A percentile compares a stretch with the other conserved stretches of the same genome.
Conservation (phyloP, 2,888 invertebrate genomes). For the Lasioglossum marginatum region DNA sequence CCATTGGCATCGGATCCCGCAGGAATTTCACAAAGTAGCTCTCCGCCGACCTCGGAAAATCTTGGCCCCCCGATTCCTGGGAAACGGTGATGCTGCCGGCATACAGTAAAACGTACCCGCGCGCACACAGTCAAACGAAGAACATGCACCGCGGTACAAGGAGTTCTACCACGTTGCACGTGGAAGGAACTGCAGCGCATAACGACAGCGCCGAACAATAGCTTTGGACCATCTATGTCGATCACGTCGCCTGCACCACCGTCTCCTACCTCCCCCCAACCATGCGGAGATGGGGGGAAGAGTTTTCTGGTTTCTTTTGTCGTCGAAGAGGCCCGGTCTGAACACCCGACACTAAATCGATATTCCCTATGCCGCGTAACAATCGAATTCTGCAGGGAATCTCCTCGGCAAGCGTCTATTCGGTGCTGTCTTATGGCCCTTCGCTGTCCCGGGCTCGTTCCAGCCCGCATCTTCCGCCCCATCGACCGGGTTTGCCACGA, state of each 20-base stretch:
- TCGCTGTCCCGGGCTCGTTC: conserved; percentile 1
- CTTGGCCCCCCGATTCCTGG: conserved; percentile 28
- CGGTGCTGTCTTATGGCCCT: conserved; percentile 24
- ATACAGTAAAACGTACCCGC: conserved; percentile 6
- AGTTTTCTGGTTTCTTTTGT: conserved; percentile 56
- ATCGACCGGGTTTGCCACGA: conserved; percentile 4
- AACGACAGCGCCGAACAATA: conserved; percentile 57
- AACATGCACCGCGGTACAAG: conserved; percentile 17
- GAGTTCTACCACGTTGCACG: conserved; percentile 25
- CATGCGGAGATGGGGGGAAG: conserved; percentile 5
- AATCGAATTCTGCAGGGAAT: conserved; percentile 61
- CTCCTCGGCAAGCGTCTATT: conserved; percentile 22
- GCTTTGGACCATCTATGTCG: conserved; percentile 53
- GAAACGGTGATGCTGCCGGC: conserved; percentile 1
- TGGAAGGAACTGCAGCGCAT: conserved; percentile 41
- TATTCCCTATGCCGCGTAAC: conserved; percentile 60
- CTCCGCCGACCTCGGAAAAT: conserved; percentile 12
- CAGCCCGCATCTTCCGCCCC: conserved; percentile 24
- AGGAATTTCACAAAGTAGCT: conserved; percentile 1
- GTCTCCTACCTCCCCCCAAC: neutral
- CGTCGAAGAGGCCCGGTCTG: conserved; percentile 32
- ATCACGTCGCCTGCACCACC: conserved; percentile 41
- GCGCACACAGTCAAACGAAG: neutral
- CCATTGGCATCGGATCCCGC: conserved; percentile 23
- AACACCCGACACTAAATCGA: conserved; percentile 58